A percentile compares a stretch with the other conserved stretches of the same genome.
Evolutionary conservation across 2,888 invertebrate genomes (phyloP).

Genomic region (Andricus quercusramuli): DNA sequence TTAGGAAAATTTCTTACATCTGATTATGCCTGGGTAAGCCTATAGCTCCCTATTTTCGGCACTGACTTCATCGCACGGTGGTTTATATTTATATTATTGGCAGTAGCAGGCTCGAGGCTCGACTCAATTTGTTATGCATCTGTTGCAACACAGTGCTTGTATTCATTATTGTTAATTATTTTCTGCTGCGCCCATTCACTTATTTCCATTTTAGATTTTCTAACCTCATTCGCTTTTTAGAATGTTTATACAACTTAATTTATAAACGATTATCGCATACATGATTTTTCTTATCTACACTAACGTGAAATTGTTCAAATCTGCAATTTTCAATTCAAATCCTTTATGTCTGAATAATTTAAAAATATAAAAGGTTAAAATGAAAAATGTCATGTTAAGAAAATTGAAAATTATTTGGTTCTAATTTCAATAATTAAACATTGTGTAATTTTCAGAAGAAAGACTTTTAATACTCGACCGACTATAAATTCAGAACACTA

Average conservation of each 20-base stretch:
- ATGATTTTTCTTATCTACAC: neutral
- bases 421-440: too few species aligned
- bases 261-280: neutral
- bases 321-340: too few species aligned
- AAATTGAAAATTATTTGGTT: too few species aligned
- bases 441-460: too few species aligned
- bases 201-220: neutral
- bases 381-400: too few species aligned
- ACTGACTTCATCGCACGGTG: slow-evolving; percentile 54
- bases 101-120: slow-evolving; percentile 41
- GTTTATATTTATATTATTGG: slow-evolving; percentile 42
- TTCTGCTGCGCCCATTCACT: neutral
- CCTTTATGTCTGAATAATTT: too few species aligned
- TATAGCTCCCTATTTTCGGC: slow-evolving; percentile 57
- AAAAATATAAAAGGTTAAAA: too few species aligned
- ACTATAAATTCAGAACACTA: too few species aligned
- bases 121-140: slow-evolving; percentile 16
- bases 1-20: slow-evolving; percentile 56
- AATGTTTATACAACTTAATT: neutral
- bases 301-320: too few species aligned
- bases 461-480: too few species aligned
- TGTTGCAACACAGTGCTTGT: slow-evolving; percentile 16
- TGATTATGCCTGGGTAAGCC: slow-evolving; percentile 60
- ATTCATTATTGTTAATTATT: slow-evolving; percentile 4
- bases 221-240: neutral